Conservation (phyloP, 1,140 invertebrate genomes). For the Amphibalanus amphitrite region DNA sequence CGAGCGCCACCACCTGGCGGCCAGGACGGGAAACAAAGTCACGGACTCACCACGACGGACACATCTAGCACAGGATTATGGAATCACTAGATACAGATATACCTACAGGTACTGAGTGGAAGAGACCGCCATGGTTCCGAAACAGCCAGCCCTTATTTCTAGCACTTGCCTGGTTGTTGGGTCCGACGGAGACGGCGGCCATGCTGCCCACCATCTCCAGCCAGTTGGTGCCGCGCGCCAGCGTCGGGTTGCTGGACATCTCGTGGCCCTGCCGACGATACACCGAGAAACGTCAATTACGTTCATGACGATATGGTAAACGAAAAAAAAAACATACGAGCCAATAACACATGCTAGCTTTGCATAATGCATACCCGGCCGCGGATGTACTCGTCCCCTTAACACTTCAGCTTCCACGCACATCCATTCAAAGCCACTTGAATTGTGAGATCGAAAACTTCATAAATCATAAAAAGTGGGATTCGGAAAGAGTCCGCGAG, state of each 20-base stretch:
- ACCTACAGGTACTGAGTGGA: not conserved
- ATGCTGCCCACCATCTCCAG: conserved; percentile 49
- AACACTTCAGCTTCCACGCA: too few relatives aligned
- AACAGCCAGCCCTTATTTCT: not conserved
- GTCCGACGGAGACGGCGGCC: conserved; percentile 58
- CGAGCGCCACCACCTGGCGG: conserved; percentile 35
- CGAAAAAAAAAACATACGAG: too few relatives aligned
- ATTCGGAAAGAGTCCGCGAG: too few relatives aligned
- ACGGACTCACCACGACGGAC: not conserved
- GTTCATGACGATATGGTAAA: too few relatives aligned
- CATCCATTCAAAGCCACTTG: too few relatives aligned
- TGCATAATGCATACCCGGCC: too few relatives aligned
- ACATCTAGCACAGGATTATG: conserved; percentile 18
- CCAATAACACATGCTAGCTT: too few relatives aligned
- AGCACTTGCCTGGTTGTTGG: conserved; percentile 62
- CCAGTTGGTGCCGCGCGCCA: conserved; percentile 47
- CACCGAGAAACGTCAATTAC: too few relatives aligned
- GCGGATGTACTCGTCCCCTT: too few relatives aligned
- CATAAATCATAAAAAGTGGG: too few relatives aligned
- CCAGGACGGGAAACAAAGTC: conserved; percentile 10
- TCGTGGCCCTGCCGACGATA: conserved; percentile 30
- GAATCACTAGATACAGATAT: conserved; percentile 2
- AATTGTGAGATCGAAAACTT: too few relatives aligned
- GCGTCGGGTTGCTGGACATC: conserved; percentile 13
- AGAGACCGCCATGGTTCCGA: not conserved